Evolutionary conservation across 2,888 invertebrate genomes (phyloP).

Genomic region (Drosophila limbata): DNA sequence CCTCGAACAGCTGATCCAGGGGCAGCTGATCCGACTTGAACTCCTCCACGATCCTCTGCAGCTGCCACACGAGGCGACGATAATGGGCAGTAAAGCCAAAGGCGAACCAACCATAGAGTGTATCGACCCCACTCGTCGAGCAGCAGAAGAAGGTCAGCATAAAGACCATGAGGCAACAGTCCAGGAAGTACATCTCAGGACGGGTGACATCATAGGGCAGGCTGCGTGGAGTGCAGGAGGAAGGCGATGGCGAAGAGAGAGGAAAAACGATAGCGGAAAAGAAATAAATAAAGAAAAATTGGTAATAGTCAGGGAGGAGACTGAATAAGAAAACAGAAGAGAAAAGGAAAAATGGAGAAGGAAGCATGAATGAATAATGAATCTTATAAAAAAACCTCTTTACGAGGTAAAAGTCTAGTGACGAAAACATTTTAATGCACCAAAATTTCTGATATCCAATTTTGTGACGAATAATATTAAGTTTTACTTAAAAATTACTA

Average conservation of each 20-base stretch:
- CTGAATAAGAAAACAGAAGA: no score
- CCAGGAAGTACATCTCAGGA: conserved; percentile 48
- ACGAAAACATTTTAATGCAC: no score
- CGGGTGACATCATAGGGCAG: conserved; percentile 50
- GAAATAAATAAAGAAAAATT: no score
- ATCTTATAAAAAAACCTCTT: no score
- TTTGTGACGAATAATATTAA: no score
- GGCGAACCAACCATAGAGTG: conserved; percentile 59
- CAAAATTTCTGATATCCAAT: no score
- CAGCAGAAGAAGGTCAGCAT: conserved; percentile 62
- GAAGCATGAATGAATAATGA: no score
- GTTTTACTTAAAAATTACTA: no score
- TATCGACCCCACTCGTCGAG: conserved; percentile 57
- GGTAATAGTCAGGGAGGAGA: no score
- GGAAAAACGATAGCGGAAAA: no score
- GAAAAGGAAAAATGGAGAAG: no score
- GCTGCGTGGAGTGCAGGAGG: conserved; percentile 10
- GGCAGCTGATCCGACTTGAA: neutral
- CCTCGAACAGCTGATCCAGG: conserved; percentile 27
- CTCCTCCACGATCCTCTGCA: conserved; percentile 7
- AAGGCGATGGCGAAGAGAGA: neutral
- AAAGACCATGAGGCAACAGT: conserved; percentile 55
- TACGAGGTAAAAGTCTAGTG: no score
- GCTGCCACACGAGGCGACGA: conserved; percentile 39
- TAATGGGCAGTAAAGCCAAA: conserved; percentile 54